Evolutionary conservation across 2,113 vertebrate species (phyloP).

Genomic region (Puntigrus tetrazona): DNA sequence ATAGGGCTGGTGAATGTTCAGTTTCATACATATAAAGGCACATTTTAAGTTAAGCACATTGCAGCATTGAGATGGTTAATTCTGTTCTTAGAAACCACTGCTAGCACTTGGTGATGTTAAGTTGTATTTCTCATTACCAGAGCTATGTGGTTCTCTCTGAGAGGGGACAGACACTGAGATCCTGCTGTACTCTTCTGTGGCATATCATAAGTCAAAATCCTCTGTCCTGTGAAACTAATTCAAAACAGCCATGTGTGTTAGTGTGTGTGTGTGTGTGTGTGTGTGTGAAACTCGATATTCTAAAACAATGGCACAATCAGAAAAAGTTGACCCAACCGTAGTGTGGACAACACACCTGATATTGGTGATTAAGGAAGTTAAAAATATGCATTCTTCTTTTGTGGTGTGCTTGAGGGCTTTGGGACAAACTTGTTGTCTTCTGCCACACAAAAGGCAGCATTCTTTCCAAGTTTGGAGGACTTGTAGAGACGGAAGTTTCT

Average conservation of each 20-base stretch:
- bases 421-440: slow-evolving; percentile 84
- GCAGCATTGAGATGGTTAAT: background rate
- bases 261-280: too few species aligned
- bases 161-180: background rate
- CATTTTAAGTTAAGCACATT: background rate
- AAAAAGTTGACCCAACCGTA: background rate
- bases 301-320: background rate
- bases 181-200: slow-evolving; percentile 57
- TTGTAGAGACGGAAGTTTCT: slow-evolving; percentile 96
- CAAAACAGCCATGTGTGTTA: background rate
- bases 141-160: slow-evolving; percentile 29
- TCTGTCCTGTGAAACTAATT: slow-evolving; percentile 76
- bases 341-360: slow-evolving; percentile 73
- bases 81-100: background rate
- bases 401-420: slow-evolving; percentile 66
- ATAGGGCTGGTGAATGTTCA: background rate
- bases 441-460: slow-evolving; percentile 81
- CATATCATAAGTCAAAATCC: slow-evolving; percentile 77
- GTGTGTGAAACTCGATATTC: background rate
- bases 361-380: slow-evolving; percentile 90
- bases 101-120: background rate
- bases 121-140: slow-evolving; percentile 55
- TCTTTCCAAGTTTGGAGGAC: slow-evolving; percentile 90
- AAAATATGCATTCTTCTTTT: slow-evolving; percentile 83
- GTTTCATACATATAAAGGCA: too few species aligned